Conservation (phyloP, 2,113 vertebrate genomes). For the Parus major region DNA sequence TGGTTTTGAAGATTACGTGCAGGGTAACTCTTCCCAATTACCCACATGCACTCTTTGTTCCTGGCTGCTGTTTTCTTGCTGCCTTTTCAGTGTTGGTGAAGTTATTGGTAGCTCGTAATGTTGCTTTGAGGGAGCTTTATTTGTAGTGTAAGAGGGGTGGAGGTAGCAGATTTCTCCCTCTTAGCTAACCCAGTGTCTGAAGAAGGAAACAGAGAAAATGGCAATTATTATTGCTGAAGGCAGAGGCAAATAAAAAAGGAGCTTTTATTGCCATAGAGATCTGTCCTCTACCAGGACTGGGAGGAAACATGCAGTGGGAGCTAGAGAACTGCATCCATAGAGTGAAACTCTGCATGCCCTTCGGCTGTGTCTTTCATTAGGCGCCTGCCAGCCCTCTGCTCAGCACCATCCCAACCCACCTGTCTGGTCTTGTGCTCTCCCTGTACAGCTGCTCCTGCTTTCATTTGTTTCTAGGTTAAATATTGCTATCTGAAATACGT, state of each 20-base stretch:
- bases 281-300: not conserved
- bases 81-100: not conserved
- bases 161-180: not conserved
- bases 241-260: not conserved
- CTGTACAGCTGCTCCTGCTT: not conserved
- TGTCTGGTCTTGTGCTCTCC: not conserved
- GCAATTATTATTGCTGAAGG: not conserved
- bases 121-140: not conserved
- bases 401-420: not conserved
- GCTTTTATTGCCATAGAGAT: not conserved
- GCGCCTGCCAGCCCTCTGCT: not conserved
- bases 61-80: not conserved
- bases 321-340: not conserved
- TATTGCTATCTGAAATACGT: not conserved
- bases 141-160: not conserved
- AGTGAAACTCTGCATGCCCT: not conserved
- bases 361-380: not conserved
- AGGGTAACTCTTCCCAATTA: not conserved
- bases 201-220: not conserved
- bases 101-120: not conserved
- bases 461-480: conserved; percentile 18
- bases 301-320: not conserved
- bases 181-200: not conserved
- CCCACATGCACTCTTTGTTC: not conserved
- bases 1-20: not conserved